Conservation (phyloP, 2,888 invertebrate species). For the Hypolimnas misippus region DNA sequence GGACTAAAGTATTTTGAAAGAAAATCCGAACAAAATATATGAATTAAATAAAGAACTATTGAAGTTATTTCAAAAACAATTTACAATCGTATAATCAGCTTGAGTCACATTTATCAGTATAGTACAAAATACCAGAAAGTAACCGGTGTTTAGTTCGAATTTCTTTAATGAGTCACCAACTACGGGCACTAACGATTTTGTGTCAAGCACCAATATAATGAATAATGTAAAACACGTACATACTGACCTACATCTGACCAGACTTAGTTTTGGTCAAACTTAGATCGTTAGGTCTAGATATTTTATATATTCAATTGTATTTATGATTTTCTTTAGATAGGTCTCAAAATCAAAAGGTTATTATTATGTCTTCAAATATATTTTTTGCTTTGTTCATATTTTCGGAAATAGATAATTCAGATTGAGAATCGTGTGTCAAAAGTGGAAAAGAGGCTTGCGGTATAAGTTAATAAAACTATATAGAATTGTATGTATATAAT, state of each 20-base stretch:
- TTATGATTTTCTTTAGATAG: neutral
- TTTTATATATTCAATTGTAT: constrained; percentile 6
- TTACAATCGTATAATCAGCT: constrained; percentile 16
- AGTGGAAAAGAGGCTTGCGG: too few species aligned
- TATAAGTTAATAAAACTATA: too few species aligned
- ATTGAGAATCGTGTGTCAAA: too few species aligned
- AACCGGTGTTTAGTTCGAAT: constrained; percentile 46
- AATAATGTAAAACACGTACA: constrained; percentile 72
- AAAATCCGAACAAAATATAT: too few species aligned
- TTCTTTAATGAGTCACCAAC: constrained; percentile 77
- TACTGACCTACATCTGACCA: constrained; percentile 66
- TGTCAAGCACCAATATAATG: constrained; percentile 72
- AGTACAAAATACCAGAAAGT: constrained; percentile 46
- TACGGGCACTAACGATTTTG: constrained; percentile 70
- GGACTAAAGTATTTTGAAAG: neutral
- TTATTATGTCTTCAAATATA: too few species aligned
- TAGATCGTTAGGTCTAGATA: constrained; percentile 9
- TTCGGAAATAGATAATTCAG: too few species aligned
- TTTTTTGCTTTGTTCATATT: too few species aligned
- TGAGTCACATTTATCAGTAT: constrained; percentile 41
- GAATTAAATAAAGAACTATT: neutral
- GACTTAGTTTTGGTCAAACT: constrained; percentile 46
- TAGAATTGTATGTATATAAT: too few species aligned
- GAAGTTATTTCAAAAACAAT: constrained; percentile 2
- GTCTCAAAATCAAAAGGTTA: too few species aligned